Evolutionary conservation across 2,888 invertebrate genomes (phyloP).

Genomic region (Tethea ocularis): DNA sequence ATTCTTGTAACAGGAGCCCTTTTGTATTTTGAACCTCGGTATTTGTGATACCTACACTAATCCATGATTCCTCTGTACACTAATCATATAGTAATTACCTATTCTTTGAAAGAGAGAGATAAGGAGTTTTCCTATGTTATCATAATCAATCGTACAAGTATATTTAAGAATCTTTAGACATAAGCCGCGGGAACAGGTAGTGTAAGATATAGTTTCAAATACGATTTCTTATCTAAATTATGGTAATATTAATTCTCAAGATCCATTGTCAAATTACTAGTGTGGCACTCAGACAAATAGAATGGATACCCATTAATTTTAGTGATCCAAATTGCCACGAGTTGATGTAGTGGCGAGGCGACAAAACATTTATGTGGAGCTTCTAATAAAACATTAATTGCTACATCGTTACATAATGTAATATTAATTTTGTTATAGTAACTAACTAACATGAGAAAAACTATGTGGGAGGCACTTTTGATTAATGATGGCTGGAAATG

Average conservation of each 20-base stretch:
- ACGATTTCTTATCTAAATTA: conserved; percentile 11
- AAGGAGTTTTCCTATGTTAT: too few species aligned
- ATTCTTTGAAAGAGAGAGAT: too few species aligned
- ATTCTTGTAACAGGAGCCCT: background rate
- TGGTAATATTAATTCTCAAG: conserved; percentile 15
- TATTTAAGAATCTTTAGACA: too few species aligned
- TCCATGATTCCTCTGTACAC: too few species aligned
- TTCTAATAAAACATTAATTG: conserved; percentile 1
- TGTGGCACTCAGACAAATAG: conserved; percentile 41
- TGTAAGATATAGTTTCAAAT: too few species aligned
- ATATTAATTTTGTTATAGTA: background rate
- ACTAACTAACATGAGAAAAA: too few species aligned
- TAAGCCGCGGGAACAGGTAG: too few species aligned
- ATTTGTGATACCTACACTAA: background rate
- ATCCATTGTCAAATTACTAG: conserved; percentile 35
- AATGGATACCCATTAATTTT: conserved; percentile 41
- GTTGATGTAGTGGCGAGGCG: conserved; percentile 22
- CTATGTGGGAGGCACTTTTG: background rate
- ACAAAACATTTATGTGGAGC: conserved; percentile 14
- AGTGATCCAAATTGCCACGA: conserved; percentile 37
- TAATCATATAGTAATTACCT: too few species aligned
- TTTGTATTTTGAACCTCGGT: background rate
- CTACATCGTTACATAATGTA: background rate
- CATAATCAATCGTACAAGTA: too few species aligned
- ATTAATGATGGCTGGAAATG: too few species aligned